Base-by-base conservation (phyloP, 2,888 invertebrate species). In the Caradrina clavipalpis region DNA sequence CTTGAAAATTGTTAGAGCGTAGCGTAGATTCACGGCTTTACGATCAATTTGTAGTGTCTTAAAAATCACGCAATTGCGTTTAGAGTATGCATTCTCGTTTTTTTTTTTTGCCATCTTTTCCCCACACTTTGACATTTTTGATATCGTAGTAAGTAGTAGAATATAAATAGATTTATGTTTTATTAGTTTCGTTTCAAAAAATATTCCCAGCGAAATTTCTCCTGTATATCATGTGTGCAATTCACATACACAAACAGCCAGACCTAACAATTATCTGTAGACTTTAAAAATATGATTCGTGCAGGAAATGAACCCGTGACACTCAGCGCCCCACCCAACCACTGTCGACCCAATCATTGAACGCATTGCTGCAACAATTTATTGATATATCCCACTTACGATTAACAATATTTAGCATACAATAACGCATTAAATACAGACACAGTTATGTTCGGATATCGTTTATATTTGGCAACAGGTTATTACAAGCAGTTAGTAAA, bases 401-500 rank as follows among this genome's bases (percentile, higher is more conserved):
- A 58, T 57, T 68, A 58, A 57, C 42, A 49, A 59, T 57, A 63
- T 75, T 78, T 79, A 60, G 77, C 73, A 80, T 77, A 80, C 77
- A 77, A 77, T 75, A 71, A 68, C 66, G 56, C 58, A 62, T 71
- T 69, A 65, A 69, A 61, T 65, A 56, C 67, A 82, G 50, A 53
- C 69, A 53, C 58, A 73, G 58, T 72, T 70, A 61, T 68, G 73
- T 72, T 66, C 64, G 75, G 72, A 76, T 81, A 80, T 80, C 73
- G 75, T 80, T 76, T 76, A 74, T 81, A 72, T 80, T 82, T 73
- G 71, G 80, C 78, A 86, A 80, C 76, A 78, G 72, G 78, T 78
- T 72, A 81, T 85, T 78, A 76, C 67, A 73, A 65, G 74, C 76
- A 69, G 73, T 76, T 83, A 78, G 77, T 81, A 74, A 86, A 84